phyloP scores from a whole-genome alignment of 2,113 vertebrate species.

The Tetrao urogallus region DNA sequence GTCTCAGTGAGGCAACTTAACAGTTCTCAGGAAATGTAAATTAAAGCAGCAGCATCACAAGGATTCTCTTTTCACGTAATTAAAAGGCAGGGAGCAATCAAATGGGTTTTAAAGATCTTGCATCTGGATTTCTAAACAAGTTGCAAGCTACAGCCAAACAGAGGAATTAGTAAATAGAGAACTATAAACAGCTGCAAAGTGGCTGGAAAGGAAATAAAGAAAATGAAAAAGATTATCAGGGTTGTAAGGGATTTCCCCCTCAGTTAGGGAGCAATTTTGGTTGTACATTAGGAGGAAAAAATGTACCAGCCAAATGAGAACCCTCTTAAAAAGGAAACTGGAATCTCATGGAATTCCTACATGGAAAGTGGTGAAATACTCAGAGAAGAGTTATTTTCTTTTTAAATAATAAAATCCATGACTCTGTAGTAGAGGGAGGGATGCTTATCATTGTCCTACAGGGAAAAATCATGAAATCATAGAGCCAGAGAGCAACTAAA shows the following conservation, averaged over 20 bases:
- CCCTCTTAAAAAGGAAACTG: neutral
- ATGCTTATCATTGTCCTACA: neutral
- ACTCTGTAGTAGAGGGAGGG: neutral
- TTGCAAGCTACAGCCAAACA: neutral
- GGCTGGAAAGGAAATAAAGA: neutral
- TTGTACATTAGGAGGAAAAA: neutral
- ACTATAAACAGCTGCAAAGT: neutral
- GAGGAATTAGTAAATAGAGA: neutral
- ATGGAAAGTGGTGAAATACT: neutral
- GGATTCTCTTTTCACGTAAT: neutral
- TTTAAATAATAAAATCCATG: neutral
- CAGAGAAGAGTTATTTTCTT: neutral
- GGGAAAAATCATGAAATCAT: neutral
- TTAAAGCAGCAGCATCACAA: neutral
- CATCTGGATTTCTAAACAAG: neutral
- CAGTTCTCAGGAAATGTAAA: neutral
- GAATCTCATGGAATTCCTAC: neutral
- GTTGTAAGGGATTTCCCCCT: neutral
- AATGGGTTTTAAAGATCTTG: neutral
- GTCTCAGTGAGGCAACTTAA: neutral
- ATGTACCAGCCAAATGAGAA: neutral
- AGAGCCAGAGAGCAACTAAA: neutral
- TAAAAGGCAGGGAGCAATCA: neutral
- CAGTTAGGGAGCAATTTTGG: neutral
- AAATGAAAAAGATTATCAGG: neutral